Conservation (phyloP, 2,797 vertebrate genomes). For the Rhynchotus rufescens region DNA sequence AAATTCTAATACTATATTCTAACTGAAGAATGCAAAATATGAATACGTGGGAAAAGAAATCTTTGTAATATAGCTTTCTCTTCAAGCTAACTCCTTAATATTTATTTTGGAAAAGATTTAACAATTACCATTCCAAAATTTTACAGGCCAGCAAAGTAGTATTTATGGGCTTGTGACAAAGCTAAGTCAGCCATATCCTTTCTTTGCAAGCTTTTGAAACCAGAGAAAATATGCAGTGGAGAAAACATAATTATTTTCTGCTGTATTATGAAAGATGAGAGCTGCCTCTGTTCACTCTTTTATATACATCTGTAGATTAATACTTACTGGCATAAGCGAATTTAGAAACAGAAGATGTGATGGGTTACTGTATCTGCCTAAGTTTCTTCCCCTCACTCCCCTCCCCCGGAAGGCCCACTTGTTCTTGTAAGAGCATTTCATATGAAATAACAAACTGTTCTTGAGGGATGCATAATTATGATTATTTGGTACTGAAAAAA, state of each 20-base stretch:
- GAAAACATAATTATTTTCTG: slow-evolving; percentile 46
- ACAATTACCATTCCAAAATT: background rate
- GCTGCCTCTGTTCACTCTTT: background rate
- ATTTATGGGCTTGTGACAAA: background rate
- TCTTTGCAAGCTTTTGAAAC: background rate
- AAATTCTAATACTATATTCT: background rate
- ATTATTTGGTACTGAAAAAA: background rate
- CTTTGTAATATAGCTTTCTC: background rate
- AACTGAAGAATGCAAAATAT: background rate
- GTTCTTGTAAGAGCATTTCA: background rate
- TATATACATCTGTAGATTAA: slow-evolving; percentile 15
- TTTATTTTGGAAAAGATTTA: background rate
- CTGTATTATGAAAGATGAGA: slow-evolving; percentile 9
- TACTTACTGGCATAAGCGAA: slow-evolving; percentile 20
- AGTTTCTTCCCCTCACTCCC: background rate
- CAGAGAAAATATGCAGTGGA: background rate
- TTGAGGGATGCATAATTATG: background rate
- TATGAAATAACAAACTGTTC: background rate
- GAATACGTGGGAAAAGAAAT: background rate
- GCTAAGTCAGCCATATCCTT: background rate
- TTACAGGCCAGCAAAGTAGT: background rate
- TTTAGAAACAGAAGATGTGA: slow-evolving; percentile 15
- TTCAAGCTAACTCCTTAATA: background rate
- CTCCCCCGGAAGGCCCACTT: background rate
- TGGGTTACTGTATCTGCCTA: background rate